phyloP scores from a whole-genome alignment of 35 echinoderm and acorn worm species.

The Diadema setosum region DNA sequence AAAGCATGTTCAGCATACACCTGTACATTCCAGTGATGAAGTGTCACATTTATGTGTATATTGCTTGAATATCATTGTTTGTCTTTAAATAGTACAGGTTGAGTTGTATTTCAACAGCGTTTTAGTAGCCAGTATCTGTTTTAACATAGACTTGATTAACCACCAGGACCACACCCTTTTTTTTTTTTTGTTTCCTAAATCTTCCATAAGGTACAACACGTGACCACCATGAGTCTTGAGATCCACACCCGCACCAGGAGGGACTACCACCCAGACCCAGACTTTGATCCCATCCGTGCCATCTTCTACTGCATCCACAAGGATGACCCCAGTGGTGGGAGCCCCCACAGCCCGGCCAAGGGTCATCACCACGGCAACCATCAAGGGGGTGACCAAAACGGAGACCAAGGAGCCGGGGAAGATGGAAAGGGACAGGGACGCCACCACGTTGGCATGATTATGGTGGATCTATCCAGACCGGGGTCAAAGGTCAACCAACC shows the following conservation, averaged over 20 bases:
- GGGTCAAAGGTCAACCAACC: background rate
- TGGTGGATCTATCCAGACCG: slow-evolving; percentile 49
- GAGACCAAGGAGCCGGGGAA: background rate
- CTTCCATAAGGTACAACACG: slow-evolving; percentile 73
- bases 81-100: too few relatives aligned
- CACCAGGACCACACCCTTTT: too few relatives aligned
- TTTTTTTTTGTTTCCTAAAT: background rate
- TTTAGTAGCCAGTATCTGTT: too few relatives aligned
- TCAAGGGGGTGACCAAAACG: too few relatives aligned
- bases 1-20: too few relatives aligned
- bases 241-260: slow-evolving; percentile 63
- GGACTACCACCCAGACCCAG: slow-evolving; percentile 79
- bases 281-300: slow-evolving; percentile 81
- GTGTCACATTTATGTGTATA: too few relatives aligned
- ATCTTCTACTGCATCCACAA: slow-evolving; percentile 74
- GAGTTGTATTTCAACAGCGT: too few relatives aligned
- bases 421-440: background rate
- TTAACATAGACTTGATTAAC: too few relatives aligned
- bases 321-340: background rate
- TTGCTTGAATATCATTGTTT: too few relatives aligned
- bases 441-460: slow-evolving; percentile 18
- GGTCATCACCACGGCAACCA: background rate
- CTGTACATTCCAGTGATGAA: too few relatives aligned
- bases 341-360: background rate
- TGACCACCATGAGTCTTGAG: slow-evolving; percentile 89